phyloP scores from a whole-genome alignment of 2,113 vertebrate species.

The Pseudorasbora parva region DNA sequence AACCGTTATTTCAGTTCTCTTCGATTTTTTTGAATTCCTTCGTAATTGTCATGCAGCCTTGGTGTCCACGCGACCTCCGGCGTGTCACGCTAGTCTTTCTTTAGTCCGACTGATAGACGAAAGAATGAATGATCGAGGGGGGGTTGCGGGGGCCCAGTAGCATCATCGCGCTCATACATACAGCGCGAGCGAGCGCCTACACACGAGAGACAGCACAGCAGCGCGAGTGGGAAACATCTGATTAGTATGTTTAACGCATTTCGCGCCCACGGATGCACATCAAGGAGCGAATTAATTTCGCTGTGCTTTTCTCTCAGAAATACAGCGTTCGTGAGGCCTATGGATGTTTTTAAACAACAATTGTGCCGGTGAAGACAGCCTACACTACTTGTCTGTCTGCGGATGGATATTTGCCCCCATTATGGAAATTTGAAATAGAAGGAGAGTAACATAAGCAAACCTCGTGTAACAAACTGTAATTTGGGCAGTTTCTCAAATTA shows the following conservation, averaged over 20 bases:
- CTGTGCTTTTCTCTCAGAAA: background rate
- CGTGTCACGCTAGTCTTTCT: slow-evolving; percentile 17
- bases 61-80: slow-evolving; percentile 26
- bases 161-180: slow-evolving; percentile 7
- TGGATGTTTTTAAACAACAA: background rate
- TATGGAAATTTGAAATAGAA: background rate
- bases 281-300: background rate
- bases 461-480: background rate
- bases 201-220: slow-evolving; percentile 6
- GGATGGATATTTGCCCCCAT: slow-evolving; percentile 1
- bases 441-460: background rate
- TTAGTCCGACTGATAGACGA: slow-evolving; percentile 35
- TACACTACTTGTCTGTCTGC: background rate
- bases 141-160: background rate
- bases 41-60: background rate
- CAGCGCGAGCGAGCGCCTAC: slow-evolving; percentile 34
- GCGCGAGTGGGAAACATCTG: background rate
- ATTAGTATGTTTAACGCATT: slow-evolving; percentile 3
- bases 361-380: background rate
- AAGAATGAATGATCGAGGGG: slow-evolving; percentile 52
- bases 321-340: background rate
- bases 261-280: background rate
- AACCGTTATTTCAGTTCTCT: slow-evolving; percentile 11
- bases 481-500: background rate
- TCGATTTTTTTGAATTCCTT: background rate